Evolutionary conservation across 2,888 invertebrate species (phyloP), one percentile per base, ranked within the genome.

Genomic region (Neria commutata): DNA sequence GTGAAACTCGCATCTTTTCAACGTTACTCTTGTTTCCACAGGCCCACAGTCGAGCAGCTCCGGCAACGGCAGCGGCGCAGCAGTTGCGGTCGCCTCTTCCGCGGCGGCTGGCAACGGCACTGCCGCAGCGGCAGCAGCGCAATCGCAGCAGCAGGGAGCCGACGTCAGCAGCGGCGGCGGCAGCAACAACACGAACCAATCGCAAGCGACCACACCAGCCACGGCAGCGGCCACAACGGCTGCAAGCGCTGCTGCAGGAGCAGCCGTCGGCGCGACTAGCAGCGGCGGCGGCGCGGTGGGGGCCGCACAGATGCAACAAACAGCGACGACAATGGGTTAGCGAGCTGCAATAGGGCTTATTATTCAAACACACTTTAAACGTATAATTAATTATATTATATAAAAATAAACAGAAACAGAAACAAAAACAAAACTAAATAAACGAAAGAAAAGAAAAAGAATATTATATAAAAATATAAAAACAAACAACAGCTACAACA

Each of bases 311-410:
- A 67, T 68, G 68, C 75, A 72, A 65, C 73, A 72, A 66, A 68
- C 76, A 70, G 71, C 77, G 72, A 73, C 78, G 70, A 76, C 78
- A 73, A 74, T 78, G 77, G 78, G 78, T 78, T 78, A 77, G 78
- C 78, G 68, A 67, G 62, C 57, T 64, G 60, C 64, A 61, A 62
- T 64, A 63, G 63, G 61, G 65, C 63, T 58, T 52, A 50, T 58
- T 42, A 37, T 37, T 11, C 6, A 42, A 19, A 42, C 17, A 17
- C 17, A 42, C 42, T 11, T 42, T 21, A 19, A 42, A 42, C 42
- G 19, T 42, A 42, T 42, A 42, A 42, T 42, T 42, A 42, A 42
- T 19, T 42, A 42, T 42, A 19, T 19, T 42, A 42, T 42, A 42
- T 42, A 42, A 42, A 42, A 42, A 42, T 19, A 42, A 6, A 42